Evolutionary conservation across 2,888 invertebrate species (phyloP), one percentile per base, ranked within the genome.

Genomic region (Odontocerum albicorne): DNA sequence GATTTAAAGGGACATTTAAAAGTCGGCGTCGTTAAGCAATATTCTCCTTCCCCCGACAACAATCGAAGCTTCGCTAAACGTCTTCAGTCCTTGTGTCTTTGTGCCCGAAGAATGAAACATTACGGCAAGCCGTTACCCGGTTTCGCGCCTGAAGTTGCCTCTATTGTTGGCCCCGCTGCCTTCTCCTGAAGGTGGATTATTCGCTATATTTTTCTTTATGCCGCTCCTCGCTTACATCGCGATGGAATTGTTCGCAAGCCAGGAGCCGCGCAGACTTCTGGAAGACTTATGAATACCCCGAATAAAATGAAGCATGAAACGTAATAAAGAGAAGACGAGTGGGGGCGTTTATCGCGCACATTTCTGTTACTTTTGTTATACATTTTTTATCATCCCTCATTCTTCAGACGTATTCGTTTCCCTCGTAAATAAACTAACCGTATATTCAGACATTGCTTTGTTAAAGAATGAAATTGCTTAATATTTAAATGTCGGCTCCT

Each of bases 241-340:
- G 50, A 21, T 38, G 42, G 35, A 49, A 45, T 49, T 53, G 51
- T 55, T 51, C 44, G 47, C 33, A 31, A 33, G 51, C 45, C 44
- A 19, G 38, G 32, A 46, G 21, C 35, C 42, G 49, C 33, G 33
- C 33, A 12, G 39, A 27, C 31, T 27, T 21, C 39, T 17, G 45
- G 20, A 45, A 52, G 54, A 50, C 54, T 58, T 58, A 54, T 46
- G 43, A 57, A 50, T 50, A 39, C 50, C 35, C 45, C 45, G 42
- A 40, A 40, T 54, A 54, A 58, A 54, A 54, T 46, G 54, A 50
- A 54, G 46, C 54, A 33, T 22, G 46, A 45, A 49, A 43, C 17
- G 27, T 31, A 32, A 49, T 54, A 57, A 53, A 49, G 45, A 17
- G 35, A 46, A 35, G 13, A 22, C 8, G 43, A 10, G 12, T n/a